Evolutionary conservation across 2,888 invertebrate genomes (phyloP).

Genomic region (Lacanobia oleracea): DNA sequence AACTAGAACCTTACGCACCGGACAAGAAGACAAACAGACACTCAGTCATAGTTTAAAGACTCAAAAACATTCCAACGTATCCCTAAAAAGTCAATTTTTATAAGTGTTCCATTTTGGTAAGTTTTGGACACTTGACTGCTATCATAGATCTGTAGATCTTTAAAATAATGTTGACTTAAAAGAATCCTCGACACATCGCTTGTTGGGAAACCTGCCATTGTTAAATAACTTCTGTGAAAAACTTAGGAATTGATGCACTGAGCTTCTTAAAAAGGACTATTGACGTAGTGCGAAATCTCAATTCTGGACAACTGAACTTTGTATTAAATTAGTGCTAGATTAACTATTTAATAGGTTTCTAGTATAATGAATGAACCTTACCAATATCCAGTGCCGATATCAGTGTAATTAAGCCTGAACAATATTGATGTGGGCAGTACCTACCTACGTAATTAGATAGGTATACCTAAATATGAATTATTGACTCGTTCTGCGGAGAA

Average conservation of each 20-base stretch:
- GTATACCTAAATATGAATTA: conserved; percentile 18
- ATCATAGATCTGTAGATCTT: conserved; percentile 37
- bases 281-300: conserved; percentile 28
- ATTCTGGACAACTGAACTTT: conserved; percentile 33
- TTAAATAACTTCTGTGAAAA: conserved; percentile 33
- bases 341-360: conserved; percentile 31
- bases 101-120: conserved; percentile 52
- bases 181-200: conserved; percentile 19
- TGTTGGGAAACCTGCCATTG: conserved; percentile 43
- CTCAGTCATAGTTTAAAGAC: conserved; percentile 91
- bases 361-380: conserved; percentile 27
- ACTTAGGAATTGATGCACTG: conserved; percentile 51
- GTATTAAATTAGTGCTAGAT: conserved; percentile 33
- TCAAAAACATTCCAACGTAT: conserved; percentile 35
- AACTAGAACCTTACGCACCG: conserved; percentile 93
- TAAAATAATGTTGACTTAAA: conserved; percentile 33
- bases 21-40: conserved; percentile 93
- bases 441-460: conserved; percentile 30
- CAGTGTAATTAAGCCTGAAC: conserved; percentile 28
- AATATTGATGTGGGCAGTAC: conserved; percentile 39
- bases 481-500: conserved; percentile 14
- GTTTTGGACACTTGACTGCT: conserved; percentile 47
- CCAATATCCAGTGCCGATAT: conserved; percentile 18
- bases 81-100: conserved; percentile 62
- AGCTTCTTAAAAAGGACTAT: conserved; percentile 34